Evolutionary conservation across 2,113 vertebrate genomes (phyloP).

Genomic region (Parotia lawesii): DNA sequence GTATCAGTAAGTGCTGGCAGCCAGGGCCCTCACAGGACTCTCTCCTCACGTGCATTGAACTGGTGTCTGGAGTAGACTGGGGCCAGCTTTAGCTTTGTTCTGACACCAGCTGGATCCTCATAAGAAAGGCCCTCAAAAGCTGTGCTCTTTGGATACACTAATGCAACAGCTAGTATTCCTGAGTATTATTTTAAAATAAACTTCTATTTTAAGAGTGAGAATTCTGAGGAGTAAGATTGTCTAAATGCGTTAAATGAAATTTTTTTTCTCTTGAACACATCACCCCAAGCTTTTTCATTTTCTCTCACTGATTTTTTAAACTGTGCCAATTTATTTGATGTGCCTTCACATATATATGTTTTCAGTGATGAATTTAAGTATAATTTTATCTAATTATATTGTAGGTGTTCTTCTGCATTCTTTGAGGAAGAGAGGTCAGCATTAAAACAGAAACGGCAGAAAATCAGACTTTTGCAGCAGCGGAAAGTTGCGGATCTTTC

Average conservation of each 20-base stretch:
- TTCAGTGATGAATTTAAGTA: not conserved
- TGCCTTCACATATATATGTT: not conserved
- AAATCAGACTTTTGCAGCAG: slow-evolving; percentile 94
- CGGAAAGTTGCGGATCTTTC: slow-evolving; percentile 93
- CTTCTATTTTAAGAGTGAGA: not conserved
- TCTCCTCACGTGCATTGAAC: not conserved
- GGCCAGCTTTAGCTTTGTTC: not conserved
- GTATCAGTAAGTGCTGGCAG: not conserved
- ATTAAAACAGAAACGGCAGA: slow-evolving; percentile 91
- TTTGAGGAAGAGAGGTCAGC: slow-evolving; percentile 95
- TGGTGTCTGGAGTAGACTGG: not conserved
- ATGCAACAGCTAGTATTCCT: not conserved
- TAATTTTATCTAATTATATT: not conserved
- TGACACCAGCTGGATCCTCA: not conserved
- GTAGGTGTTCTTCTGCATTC: slow-evolving; percentile 96
- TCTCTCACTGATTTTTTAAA: not conserved
- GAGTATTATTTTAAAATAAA: not conserved
- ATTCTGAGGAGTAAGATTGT: not conserved
- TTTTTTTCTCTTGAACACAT: not conserved
- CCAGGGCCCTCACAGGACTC: not conserved
- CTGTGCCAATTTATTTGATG: not conserved
- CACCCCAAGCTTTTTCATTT: not conserved
- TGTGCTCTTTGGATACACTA: not conserved
- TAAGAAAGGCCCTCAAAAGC: not conserved
- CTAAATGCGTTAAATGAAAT: accelerated